Conservation (phyloP, 2,113 vertebrate species). For the Motacilla alba region DNA sequence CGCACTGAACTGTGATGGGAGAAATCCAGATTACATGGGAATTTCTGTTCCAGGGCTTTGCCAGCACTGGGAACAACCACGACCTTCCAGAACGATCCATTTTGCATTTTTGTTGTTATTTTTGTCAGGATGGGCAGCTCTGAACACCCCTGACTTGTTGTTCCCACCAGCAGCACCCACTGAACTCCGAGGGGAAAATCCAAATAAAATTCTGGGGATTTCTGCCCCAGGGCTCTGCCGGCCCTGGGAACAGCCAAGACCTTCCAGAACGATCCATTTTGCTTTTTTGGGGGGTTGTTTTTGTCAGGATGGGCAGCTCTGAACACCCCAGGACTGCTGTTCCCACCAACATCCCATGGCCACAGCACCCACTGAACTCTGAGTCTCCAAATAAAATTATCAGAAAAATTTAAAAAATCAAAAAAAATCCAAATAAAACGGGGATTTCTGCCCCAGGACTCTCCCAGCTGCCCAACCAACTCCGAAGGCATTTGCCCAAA, state of each 20-base stretch:
- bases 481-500: not conserved
- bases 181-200: not conserved
- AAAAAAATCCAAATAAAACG: not conserved
- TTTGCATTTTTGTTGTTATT: not conserved
- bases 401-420: not conserved
- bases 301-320: no score
- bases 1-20: no score
- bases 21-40: not conserved
- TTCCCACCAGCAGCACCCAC: no score
- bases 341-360: no score
- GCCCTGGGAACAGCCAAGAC: no score
- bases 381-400: not conserved
- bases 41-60: not conserved
- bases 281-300: no score
- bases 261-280: no score
- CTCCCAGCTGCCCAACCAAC: no score
- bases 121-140: not conserved
- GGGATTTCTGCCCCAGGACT: not conserved
- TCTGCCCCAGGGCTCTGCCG: no score
- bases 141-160: no score
- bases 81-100: rapidly evolving
- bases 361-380: not conserved
- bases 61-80: not conserved
- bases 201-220: not conserved
- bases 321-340: no score